Evolutionary conservation across 2,113 vertebrate genomes (phyloP).

Genomic region (Condylura cristata): DNA sequence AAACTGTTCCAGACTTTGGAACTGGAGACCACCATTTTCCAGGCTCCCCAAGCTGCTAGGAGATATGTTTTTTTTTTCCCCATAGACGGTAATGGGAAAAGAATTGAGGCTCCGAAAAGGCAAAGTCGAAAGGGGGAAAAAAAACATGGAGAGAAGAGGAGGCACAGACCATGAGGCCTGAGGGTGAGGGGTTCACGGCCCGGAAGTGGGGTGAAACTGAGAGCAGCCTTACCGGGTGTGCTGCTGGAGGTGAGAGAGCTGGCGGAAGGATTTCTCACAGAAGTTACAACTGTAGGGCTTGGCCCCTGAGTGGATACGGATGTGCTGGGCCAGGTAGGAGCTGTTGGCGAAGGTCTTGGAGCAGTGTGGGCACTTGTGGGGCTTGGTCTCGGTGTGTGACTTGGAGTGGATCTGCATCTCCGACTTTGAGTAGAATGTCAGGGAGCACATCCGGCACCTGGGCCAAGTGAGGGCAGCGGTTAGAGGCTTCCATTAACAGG

Average conservation of each 20-base stretch:
- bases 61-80: slow-evolving; percentile 41
- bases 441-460: slow-evolving; percentile 99
- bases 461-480: slow-evolving; percentile 81
- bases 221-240: slow-evolving; percentile 93
- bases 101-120: background rate
- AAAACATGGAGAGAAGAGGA: background rate
- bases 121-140: slow-evolving; percentile 11
- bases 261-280: slow-evolving; percentile 97
- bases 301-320: slow-evolving; percentile 98
- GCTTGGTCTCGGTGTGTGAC: slow-evolving; percentile 98
- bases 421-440: slow-evolving; percentile 99
- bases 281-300: slow-evolving; percentile 97
- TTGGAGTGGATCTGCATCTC: slow-evolving; percentile 99
- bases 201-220: background rate
- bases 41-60: background rate
- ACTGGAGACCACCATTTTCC: slow-evolving; percentile 45
- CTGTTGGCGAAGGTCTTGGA: slow-evolving; percentile 99
- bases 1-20: slow-evolving; percentile 50
- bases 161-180: background rate
- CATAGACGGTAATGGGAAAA: background rate
- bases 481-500: background rate
- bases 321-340: slow-evolving; percentile 98
- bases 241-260: slow-evolving; percentile 96
- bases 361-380: slow-evolving; percentile 99
- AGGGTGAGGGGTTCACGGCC: background rate